Conservation (phyloP, 2,113 vertebrate genomes). For the Amphilophus citrinellus region DNA sequence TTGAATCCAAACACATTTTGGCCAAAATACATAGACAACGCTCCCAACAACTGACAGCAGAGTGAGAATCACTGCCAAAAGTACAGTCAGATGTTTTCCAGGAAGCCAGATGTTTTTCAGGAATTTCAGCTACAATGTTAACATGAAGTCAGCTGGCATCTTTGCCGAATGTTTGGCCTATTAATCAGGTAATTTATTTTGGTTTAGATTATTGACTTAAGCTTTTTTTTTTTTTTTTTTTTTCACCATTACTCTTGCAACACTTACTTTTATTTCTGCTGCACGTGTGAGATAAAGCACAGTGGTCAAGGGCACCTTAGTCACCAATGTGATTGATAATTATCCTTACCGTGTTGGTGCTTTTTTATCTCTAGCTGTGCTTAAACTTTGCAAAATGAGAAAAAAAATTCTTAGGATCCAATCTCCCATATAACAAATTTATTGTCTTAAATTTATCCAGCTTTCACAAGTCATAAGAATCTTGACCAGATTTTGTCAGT, state of each 20-base stretch:
- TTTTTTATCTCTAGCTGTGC: neutral
- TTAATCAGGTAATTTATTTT: constrained; percentile 5
- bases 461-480: neutral
- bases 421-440: neutral
- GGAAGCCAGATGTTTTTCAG: constrained; percentile 46
- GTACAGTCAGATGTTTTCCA: constrained; percentile 24
- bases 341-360: neutral
- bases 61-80: constrained; percentile 22
- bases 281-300: neutral
- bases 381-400: constrained; percentile 13
- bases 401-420: neutral
- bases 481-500: neutral
- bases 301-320: neutral
- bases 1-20: constrained; percentile 48
- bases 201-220: neutral
- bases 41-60: constrained; percentile 40
- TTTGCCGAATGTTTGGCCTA: neutral
- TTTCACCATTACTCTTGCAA: neutral
- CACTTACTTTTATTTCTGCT: neutral
- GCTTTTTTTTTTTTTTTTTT: too few species aligned
- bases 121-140: constrained; percentile 7
- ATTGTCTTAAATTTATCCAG: neutral
- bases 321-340: neutral
- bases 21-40: constrained; percentile 29
- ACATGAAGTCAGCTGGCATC: constrained; percentile 31